Evolutionary conservation across 2,888 invertebrate species (phyloP).

Genomic region (Troilus luridus): DNA sequence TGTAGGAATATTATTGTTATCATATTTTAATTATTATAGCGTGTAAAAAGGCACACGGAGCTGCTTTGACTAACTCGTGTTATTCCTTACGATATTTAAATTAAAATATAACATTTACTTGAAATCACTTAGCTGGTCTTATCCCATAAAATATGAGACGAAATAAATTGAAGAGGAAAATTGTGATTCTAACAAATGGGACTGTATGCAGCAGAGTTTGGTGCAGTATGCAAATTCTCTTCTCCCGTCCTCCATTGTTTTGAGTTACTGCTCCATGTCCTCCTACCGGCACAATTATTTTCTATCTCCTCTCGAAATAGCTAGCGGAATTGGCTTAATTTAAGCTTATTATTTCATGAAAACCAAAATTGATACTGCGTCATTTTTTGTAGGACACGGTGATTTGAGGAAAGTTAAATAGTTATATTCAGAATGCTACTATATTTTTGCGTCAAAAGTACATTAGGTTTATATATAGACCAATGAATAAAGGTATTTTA

Average conservation of each 20-base stretch:
- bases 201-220: neutral
- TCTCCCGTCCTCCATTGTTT: neutral
- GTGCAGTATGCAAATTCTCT: slow-evolving; percentile 15
- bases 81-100: no score
- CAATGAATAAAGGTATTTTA: no score
- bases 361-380: no score
- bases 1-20: no score
- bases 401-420: no score
- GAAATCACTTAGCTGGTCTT: neutral
- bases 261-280: neutral
- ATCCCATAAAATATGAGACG: neutral
- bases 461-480: no score
- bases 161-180: neutral
- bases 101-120: neutral
- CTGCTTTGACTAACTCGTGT: no score
- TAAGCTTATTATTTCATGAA: neutral
- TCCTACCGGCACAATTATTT: neutral
- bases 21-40: no score
- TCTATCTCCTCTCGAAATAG: neutral
- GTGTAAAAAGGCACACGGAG: no score
- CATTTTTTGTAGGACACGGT: neutral
- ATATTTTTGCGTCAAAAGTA: no score
- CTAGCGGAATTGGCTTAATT: neutral
- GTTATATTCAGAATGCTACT: no score
- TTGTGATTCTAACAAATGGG: neutral